Evolutionary conservation across 2,113 vertebrate species (phyloP).

Genomic region (Brachyhypopomus occidentalis): DNA sequence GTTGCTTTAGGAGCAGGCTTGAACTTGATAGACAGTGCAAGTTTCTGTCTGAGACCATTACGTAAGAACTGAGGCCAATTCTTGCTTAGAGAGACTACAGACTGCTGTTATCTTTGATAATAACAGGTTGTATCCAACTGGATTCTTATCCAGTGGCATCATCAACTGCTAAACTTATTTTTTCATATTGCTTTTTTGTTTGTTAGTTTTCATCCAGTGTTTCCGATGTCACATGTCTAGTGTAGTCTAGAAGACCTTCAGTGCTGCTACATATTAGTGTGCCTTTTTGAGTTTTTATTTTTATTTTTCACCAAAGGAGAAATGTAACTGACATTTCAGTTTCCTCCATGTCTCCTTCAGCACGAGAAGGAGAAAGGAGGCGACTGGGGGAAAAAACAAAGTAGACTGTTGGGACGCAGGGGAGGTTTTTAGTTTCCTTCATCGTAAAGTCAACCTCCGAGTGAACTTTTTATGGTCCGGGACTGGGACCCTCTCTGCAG

Average conservation of each 20-base stretch:
- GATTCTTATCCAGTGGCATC: not conserved
- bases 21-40: not conserved
- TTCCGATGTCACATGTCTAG: not conserved
- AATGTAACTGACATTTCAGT: no score
- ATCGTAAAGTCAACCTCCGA: not conserved
- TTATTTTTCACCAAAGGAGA: no score
- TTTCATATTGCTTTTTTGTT: not conserved
- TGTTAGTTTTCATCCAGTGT: not conserved
- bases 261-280: no score
- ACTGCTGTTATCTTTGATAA: slow-evolving; percentile 6
- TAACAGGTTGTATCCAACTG: slow-evolving; percentile 4
- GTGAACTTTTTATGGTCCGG: not conserved
- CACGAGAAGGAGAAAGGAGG: no score
- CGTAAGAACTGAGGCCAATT: not conserved
- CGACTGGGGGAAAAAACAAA: no score
- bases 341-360: no score
- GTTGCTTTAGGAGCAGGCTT: not conserved
- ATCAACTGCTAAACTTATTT: not conserved
- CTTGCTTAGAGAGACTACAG: slow-evolving; percentile 7
- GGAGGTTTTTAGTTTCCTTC: not conserved
- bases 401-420: no score
- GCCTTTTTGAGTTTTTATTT: no score
- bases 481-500: not conserved
- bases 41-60: not conserved
- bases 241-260: not conserved